Conservation (phyloP, 2,113 vertebrate species). For the Rhineura floridana region DNA sequence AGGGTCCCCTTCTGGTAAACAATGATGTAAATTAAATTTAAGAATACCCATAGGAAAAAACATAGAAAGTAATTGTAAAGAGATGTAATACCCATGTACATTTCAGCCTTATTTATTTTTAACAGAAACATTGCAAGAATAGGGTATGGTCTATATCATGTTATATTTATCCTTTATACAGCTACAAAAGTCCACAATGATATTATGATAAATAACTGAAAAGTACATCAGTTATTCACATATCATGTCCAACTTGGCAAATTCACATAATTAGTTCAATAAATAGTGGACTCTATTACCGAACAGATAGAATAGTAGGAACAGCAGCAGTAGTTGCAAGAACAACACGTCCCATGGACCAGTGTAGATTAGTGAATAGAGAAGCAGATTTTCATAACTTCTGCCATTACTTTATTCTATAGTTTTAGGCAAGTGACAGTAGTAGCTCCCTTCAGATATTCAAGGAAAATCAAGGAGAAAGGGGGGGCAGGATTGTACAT, state of each 20-base stretch:
- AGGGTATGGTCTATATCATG: neutral
- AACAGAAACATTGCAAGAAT: neutral
- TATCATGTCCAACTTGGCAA: constrained; percentile 11
- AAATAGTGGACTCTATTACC: neutral
- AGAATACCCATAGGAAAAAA: neutral
- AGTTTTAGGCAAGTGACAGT: neutral
- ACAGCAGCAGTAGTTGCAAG: too few relatives aligned
- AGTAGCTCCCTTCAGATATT: neutral
- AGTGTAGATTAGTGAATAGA: neutral
- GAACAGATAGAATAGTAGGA: too few relatives aligned
- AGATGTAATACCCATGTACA: neutral
- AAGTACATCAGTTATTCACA: constrained; percentile 11
- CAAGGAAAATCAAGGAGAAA: too few relatives aligned
- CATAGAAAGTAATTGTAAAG: neutral
- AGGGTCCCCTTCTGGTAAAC: neutral
- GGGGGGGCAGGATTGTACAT: too few relatives aligned
- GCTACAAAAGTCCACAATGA: neutral
- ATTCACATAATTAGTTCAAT: neutral
- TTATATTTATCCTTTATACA: neutral
- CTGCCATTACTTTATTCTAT: neutral
- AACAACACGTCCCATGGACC: neutral
- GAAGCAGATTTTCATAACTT: neutral
- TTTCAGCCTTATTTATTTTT: neutral
- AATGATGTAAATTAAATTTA: neutral
- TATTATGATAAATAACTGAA: constrained; percentile 29